Percentiles rank a stretch among this genome's conserved stretches.
phyloP scores from a whole-genome alignment of 2,797 vertebrate genomes.

The Discoglossus pictus region DNA sequence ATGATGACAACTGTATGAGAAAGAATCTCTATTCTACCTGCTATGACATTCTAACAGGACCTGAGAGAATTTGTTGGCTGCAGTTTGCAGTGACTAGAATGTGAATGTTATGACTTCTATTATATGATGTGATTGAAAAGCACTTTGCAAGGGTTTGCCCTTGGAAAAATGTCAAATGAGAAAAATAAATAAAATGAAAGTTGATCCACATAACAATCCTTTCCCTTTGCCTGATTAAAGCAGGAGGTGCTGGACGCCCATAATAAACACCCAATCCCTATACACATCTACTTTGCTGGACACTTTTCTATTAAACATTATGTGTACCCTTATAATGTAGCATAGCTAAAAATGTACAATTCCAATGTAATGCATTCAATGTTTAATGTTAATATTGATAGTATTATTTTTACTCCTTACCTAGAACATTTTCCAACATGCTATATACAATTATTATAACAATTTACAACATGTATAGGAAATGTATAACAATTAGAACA shows the following conservation, averaged over 20 bases:
- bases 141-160: slow-evolving; percentile 21
- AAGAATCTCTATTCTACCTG: slow-evolving; percentile 17
- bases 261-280: no score
- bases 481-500: no score
- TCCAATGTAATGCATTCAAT: no score
- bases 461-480: no score
- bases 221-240: background rate
- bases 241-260: background rate
- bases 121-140: slow-evolving; percentile 23
- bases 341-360: no score
- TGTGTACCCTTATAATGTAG: no score
- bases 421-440: no score
- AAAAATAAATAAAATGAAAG: slow-evolving; percentile 33
- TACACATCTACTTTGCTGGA: no score
- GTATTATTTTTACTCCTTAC: no score
- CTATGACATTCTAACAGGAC: slow-evolving; percentile 14
- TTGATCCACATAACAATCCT: slow-evolving; percentile 19
- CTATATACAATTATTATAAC: no score
- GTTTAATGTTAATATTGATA: no score
- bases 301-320: no score
- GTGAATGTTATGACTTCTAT: slow-evolving; percentile 30
- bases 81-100: slow-evolving; percentile 14
- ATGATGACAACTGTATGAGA: slow-evolving; percentile 11
- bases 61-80: slow-evolving; percentile 10
- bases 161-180: slow-evolving; percentile 30